phyloP scores from a whole-genome alignment of 2,797 vertebrate genomes.

The Ibycter americanus region DNA sequence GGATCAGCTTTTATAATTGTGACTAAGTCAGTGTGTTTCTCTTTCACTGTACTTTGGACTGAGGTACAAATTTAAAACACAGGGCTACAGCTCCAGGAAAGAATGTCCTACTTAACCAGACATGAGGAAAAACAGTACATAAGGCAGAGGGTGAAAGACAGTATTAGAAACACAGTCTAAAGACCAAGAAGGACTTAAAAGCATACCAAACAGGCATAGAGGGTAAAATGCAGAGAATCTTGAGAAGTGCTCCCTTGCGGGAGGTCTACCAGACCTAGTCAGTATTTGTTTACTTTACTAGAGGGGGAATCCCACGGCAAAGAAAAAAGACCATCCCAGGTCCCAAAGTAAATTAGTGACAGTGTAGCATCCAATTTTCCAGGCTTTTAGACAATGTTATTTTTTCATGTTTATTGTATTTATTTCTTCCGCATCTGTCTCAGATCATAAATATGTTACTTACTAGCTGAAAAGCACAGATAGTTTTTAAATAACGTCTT shows the following conservation, averaged over 20 bases:
- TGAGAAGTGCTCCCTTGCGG: background rate
- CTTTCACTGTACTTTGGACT: background rate
- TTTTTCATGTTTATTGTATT: background rate
- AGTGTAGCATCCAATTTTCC: background rate
- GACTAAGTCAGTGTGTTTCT: rapidly evolving
- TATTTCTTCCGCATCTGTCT: background rate
- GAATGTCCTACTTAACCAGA: background rate
- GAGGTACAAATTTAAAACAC: background rate
- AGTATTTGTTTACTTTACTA: background rate
- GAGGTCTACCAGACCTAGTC: background rate
- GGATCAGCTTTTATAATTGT: background rate
- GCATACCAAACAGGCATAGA: background rate
- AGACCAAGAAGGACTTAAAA: background rate
- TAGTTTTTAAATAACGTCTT: background rate
- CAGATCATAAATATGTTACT: background rate
- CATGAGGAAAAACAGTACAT: background rate
- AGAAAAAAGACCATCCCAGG: background rate
- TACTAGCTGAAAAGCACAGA: background rate
- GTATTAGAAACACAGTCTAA: background rate
- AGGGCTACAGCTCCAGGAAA: background rate
- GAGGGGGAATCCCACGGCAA: background rate
- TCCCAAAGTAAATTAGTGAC: background rate
- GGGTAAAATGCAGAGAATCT: background rate
- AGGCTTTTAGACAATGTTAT: background rate
- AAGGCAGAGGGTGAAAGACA: background rate